Evolutionary conservation across 2,797 vertebrate species (phyloP), one percentile per base, ranked within the genome.

Genomic region (Menidia menidia): DNA sequence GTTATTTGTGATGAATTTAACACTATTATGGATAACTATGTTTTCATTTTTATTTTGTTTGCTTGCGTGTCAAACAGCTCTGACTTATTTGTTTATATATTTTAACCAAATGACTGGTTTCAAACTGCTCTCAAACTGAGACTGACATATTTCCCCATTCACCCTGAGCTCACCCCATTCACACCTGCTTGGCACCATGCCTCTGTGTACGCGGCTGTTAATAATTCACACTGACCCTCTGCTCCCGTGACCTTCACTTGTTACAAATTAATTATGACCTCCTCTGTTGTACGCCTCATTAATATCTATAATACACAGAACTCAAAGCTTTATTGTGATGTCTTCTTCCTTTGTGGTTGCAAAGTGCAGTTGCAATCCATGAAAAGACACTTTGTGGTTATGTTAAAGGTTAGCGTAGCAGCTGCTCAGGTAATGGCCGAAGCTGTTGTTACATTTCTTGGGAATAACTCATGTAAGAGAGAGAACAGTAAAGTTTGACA

Each of bases 161-260:
- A 87, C 78, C 81, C 80, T 52, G 88, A 69, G 59, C 53, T 90
- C 73, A 89, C 77, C 85, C 58, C 32, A n/a, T 73, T 82, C 78
- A 80, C 79, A 84, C 82, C 84, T 87, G 75, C 65, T 80, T 80
- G 75, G 79, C 76, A 82, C 59, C 8, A 11, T 1, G 55, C 81
- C 78, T 60, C 64, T 61, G 63, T 73, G 59, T 74, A 87, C 59
- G 32, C 56, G 64, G 54, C 75, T 53, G 71, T 92, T 89, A 90
- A 91, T 92, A 92, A 91, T 91, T 90, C 77, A 92, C 73, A 53
- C 53, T 89, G 88, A 91, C 85, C 88, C 85, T 73, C 71, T 79
- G 78, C 84, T 85, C 76, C 71, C 64, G 56, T 90, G 76, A 90
- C 87, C 90, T 91, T 90, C 81, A 80, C 48, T 88, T 80, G 80